A percentile compares a stretch with the other conserved stretches of the same genome.
Conservation (phyloP, 1,140 invertebrate genomes). For the Temnothorax nylanderi region DNA sequence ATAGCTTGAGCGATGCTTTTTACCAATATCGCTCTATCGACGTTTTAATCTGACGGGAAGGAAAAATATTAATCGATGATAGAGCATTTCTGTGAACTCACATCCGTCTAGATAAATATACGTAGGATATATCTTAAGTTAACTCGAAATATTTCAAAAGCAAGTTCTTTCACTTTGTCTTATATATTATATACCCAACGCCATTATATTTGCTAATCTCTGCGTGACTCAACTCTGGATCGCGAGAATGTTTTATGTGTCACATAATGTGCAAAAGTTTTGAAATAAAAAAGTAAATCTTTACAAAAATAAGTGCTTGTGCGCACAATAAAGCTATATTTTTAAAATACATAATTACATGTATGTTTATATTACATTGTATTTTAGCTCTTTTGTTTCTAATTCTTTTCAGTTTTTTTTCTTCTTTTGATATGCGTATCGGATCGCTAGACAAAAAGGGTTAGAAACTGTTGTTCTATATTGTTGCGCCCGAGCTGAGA, state of each 20-base stretch:
- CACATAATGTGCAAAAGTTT: too few species aligned
- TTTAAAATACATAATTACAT: too few species aligned
- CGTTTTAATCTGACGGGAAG: background rate
- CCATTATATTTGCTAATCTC: too few species aligned
- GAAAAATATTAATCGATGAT: constrained; percentile 12
- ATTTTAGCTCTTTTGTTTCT: background rate
- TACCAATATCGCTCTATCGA: constrained; percentile 17
- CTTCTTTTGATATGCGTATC: background rate
- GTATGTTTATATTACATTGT: background rate
- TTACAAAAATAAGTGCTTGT: too few species aligned
- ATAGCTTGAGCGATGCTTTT: constrained; percentile 23
- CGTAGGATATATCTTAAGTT: too few species aligned
- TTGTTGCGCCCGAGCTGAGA: too few species aligned
- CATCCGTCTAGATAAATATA: background rate
- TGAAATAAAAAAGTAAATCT: too few species aligned
- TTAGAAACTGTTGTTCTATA: background rate
- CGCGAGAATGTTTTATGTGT: too few species aligned
- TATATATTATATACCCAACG: too few species aligned
- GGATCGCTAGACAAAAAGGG: background rate
- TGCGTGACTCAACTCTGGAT: too few species aligned
- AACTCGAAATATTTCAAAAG: background rate
- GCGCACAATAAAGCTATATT: too few species aligned
- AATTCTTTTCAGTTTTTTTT: background rate
- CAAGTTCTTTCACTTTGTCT: too few species aligned
- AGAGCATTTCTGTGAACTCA: background rate